A percentile compares a stretch with the other conserved stretches of the same genome.
Conservation (phyloP, 1,140 invertebrate genomes). For the Leguminivora glycinivorella region DNA sequence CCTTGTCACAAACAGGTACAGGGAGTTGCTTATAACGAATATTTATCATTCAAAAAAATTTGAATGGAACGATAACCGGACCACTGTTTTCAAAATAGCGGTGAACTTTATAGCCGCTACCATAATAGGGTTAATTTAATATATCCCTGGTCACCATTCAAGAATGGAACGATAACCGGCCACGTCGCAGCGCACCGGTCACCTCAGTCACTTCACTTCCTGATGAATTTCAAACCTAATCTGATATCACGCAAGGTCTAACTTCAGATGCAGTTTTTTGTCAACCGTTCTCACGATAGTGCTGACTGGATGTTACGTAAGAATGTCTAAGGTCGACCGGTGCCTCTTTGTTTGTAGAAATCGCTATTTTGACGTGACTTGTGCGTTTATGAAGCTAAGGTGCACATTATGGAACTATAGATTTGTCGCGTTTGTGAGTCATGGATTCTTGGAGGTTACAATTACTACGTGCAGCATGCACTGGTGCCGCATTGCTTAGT, state of each 20-base stretch:
- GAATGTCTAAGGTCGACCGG: conserved; percentile 19
- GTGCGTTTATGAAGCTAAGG: background rate
- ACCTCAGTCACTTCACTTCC: background rate
- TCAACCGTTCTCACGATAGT: conserved; percentile 22
- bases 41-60: too few relatives aligned
- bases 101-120: background rate
- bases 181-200: conserved; percentile 1
- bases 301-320: conserved; percentile 19
- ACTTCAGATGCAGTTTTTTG: conserved; percentile 20
- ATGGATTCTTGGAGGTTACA: conserved; percentile 25
- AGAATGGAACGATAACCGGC: conserved; percentile 8
- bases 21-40: background rate
- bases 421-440: conserved; percentile 14
- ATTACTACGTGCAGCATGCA: conserved; percentile 25
- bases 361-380: background rate
- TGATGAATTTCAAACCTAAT: background rate
- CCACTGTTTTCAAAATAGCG: too few relatives aligned
- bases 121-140: background rate
- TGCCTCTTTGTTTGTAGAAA: conserved; percentile 27
- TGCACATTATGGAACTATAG: background rate
- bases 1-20: background rate
- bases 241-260: background rate
- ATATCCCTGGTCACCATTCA: conserved; percentile 3
- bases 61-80: too few relatives aligned
- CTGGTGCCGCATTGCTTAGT: conserved; percentile 17